phyloP scores from a whole-genome alignment of 2,797 vertebrate species.

The Amazonetta brasiliensis region DNA sequence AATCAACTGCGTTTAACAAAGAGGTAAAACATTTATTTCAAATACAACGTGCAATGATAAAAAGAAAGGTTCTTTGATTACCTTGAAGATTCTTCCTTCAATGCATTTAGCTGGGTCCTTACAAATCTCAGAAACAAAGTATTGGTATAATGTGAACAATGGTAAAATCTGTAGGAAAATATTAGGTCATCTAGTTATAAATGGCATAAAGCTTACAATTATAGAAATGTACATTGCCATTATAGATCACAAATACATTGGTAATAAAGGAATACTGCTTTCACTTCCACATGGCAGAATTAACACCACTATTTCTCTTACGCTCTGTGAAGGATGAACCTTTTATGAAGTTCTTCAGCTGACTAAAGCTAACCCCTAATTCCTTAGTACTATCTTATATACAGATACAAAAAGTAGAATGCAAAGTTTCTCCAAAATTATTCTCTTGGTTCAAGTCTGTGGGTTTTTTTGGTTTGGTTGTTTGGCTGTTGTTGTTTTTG shows the following conservation, averaged over 20 bases:
- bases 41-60: background rate
- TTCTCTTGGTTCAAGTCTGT: background rate
- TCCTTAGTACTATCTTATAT: background rate
- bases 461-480: background rate
- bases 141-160: constrained; percentile 86
- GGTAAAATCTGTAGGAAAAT: constrained; percentile 86
- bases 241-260: background rate
- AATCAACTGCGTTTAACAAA: background rate
- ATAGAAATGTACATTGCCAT: background rate
- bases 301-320: background rate
- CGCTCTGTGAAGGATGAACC: background rate
- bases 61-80: constrained; percentile 68
- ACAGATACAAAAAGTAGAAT: background rate
- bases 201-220: background rate
- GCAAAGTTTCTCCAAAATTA: background rate
- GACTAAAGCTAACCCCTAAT: background rate
- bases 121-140: constrained; percentile 88
- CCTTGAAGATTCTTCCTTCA: constrained; percentile 91
- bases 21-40: background rate
- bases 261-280: background rate
- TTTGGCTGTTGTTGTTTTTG: background rate
- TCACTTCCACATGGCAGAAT: background rate
- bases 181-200: background rate
- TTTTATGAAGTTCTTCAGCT: background rate
- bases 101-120: constrained; percentile 83